These are phyloP conservation scores for Marisa cornuarietis DNA, from an alignment of 1,140 invertebrate species.

Conservation along the genomic window DNA sequence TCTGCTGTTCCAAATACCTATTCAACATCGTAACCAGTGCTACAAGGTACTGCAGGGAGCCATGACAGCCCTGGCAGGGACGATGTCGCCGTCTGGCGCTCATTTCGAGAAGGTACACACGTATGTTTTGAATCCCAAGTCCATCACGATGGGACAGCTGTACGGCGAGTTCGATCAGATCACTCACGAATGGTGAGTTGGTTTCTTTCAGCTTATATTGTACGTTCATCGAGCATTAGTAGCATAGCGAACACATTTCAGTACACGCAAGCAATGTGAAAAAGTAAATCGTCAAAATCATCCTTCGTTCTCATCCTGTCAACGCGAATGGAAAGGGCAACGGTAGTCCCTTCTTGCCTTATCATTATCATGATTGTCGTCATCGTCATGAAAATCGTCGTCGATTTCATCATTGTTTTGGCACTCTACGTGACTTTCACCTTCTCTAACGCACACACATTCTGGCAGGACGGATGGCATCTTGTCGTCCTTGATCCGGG, in stretches of 20 bases:
- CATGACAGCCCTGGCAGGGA: slow-evolving; percentile 73
- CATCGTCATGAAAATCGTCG: no score
- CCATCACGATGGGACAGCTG: slow-evolving; percentile 68
- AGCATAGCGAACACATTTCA: no score
- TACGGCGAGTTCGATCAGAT: slow-evolving; percentile 68
- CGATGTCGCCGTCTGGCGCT: slow-evolving; percentile 74
- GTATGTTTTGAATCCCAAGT: slow-evolving; percentile 67
- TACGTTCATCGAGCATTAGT: neutral
- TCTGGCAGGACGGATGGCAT: slow-evolving; percentile 79
- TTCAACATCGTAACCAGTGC: slow-evolving; percentile 68
- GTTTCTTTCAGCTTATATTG: slow-evolving; percentile 28
- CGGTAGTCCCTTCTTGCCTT: no score
- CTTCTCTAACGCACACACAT: no score
- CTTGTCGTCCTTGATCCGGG: slow-evolving; percentile 75
- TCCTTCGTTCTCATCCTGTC: no score
- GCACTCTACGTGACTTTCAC: no score
- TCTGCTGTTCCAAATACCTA: no score
- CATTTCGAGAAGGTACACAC: slow-evolving; percentile 71
- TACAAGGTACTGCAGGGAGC: slow-evolving; percentile 76
- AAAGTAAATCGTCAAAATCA: no score
- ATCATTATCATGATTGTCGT: no score
- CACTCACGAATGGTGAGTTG: slow-evolving; percentile 68
- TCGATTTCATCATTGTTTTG: no score
- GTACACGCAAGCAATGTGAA: no score
- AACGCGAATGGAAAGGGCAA: no score